Base-by-base conservation (phyloP, 1,140 invertebrate species). In the Calliphora vicina region DNA sequence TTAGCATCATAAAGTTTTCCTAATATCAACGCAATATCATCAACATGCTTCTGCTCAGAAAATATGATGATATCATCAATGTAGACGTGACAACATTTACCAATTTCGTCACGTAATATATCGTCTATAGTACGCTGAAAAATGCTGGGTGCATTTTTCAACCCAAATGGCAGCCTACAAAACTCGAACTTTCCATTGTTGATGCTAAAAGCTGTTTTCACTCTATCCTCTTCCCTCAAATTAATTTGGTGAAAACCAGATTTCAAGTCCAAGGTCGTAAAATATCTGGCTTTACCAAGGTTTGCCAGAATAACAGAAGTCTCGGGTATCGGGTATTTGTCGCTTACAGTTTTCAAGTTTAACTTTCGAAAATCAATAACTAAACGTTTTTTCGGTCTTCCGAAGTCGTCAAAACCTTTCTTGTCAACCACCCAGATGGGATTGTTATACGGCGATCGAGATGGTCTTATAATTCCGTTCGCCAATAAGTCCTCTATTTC, bases 71-170 rank as follows among this genome's bases (percentile, higher is more conserved):
- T 29, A 15, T 35, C 6, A 15, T 74, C 72, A n/a, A 74, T 42
- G 42, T 84, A 84, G 50, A 82, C 72, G 23, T 67, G 45, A 13
- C 43, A 82, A 25, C 26, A 74, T 61, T 67, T 82, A 0, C 72
- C 73, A 9, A 84, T 82, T 2, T 78, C 3, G 12, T 82, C 85
- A 84, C 86, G 78, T 9, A 92, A 84, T 1, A 91, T 85, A 3
- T 84, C 84, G 82, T 92, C 87, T 87, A 92, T 91, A 20, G 87
- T 82, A 29, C 90, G 76, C 86, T 92, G 89, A 85, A 92, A 91
- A 17, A 87, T 91, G 0, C 85, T 84, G 5, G 88, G 88, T 20
- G 88, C 87, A 82, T 89, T 90, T 85, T 88, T 89, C 13, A 91
- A 71, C 12, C 72, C 72, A 26, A 87, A 61, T 17, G 50, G 50